phyloP scores from a whole-genome alignment of 1,140 invertebrate genomes.

The Drosophila mojavensis region DNA sequence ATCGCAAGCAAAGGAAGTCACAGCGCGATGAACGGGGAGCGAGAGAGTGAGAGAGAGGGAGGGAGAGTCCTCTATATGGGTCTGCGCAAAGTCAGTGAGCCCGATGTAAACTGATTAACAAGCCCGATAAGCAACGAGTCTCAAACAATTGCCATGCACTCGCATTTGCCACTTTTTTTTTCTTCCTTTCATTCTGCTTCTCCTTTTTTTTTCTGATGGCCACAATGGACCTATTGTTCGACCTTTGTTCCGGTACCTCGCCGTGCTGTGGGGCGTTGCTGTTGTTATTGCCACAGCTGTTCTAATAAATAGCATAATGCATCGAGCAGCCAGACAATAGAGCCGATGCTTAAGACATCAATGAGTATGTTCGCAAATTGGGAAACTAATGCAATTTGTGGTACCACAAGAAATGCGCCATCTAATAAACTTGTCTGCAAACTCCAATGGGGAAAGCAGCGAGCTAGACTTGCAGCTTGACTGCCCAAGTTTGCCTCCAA shows the following conservation, averaged over 20 bases:
- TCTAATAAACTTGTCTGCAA: background rate
- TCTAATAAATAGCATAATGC: slow-evolving; percentile 52
- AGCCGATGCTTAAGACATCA: slow-evolving; percentile 7
- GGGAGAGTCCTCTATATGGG: background rate
- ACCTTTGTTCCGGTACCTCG: slow-evolving; percentile 14
- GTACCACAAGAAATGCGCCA: background rate
- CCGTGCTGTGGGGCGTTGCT: background rate
- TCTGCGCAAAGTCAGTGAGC: slow-evolving; percentile 53
- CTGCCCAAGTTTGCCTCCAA: too few relatives aligned
- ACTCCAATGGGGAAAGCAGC: background rate
- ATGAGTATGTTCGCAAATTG: background rate
- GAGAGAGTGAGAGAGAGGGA: background rate
- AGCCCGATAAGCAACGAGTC: slow-evolving; percentile 66
- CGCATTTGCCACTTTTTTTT: slow-evolving; percentile 62
- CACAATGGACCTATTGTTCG: slow-evolving; percentile 36
- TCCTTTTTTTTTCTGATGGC: background rate
- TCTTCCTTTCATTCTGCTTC: background rate
- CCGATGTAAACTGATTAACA: slow-evolving; percentile 76
- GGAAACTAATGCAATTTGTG: background rate
- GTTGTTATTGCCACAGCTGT: slow-evolving; percentile 68
- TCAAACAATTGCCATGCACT: slow-evolving; percentile 55
- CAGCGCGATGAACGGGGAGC: background rate
- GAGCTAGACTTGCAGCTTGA: too few relatives aligned
- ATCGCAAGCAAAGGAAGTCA: too few relatives aligned
- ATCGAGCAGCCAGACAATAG: slow-evolving; percentile 25